These are phyloP conservation scores for Lycorma delicatula DNA, from an alignment of 1,140 invertebrate genomes.

Conservation along the genomic window DNA sequence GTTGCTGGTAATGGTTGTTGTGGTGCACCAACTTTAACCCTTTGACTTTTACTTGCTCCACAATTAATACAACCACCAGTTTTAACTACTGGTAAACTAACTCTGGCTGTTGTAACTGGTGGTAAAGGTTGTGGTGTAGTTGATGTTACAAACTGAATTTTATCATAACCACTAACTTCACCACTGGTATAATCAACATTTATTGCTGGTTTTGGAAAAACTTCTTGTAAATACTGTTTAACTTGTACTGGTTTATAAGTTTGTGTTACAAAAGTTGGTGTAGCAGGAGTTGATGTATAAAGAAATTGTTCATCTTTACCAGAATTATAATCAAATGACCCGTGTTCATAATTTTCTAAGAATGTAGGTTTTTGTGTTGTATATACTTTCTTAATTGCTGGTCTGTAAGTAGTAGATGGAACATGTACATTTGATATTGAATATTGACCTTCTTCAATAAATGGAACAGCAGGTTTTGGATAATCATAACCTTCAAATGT, in stretches of 20 bases:
- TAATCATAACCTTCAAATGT: conserved; percentile 8
- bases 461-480: conserved; percentile 9
- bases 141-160: background rate
- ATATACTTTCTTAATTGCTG: background rate
- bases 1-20: conserved; percentile 19
- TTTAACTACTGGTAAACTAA: conserved; percentile 10
- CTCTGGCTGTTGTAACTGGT: conserved; percentile 16
- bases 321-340: conserved; percentile 1
- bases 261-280: conserved; percentile 6
- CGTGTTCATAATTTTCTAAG: background rate
- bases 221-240: background rate
- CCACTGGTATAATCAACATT: conserved; percentile 14
- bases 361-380: background rate
- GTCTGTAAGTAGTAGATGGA: background rate
- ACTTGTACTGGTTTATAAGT: conserved; percentile 3
- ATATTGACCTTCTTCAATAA: background rate
- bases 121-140: conserved; percentile 14
- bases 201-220: conserved; percentile 14
- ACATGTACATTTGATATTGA: background rate
- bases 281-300: conserved; percentile 15
- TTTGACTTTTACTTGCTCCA: conserved; percentile 8
- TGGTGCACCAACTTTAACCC: conserved; percentile 21
- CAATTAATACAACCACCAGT: background rate
- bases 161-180: background rate
- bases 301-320: background rate